These are phyloP conservation scores for Rhinoderma darwinii DNA, from an alignment of 2,113 vertebrate genomes.

Conservation along the genomic window DNA sequence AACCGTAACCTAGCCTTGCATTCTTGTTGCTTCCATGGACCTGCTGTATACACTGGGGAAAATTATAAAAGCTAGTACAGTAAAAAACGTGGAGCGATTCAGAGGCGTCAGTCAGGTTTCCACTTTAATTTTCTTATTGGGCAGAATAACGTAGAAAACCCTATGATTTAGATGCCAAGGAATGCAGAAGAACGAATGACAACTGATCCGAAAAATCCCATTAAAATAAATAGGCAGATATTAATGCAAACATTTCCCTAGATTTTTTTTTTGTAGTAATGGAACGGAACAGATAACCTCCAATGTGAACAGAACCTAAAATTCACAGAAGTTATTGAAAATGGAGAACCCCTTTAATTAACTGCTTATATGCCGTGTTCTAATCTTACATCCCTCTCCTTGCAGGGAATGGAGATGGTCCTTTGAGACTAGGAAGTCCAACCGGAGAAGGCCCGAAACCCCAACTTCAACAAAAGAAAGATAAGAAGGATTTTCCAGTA, in stretches of 20 bases:
- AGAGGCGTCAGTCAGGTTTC: no score
- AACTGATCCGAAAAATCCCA: background rate
- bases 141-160: no score
- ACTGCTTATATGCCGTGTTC: background rate
- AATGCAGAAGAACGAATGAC: no score
- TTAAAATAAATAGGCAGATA: background rate
- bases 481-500: conserved; percentile 92
- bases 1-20: no score
- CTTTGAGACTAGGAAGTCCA: conserved; percentile 80
- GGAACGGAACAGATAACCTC: background rate
- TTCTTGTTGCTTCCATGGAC: background rate
- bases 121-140: no score
- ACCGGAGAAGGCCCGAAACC: conserved; percentile 75
- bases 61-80: no score
- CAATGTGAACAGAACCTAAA: background rate
- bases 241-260: no score
- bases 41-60: no score
- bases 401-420: conserved; percentile 80
- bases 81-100: no score
- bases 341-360: background rate
- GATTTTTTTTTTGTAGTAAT: no score
- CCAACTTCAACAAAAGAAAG: conserved; percentile 83
- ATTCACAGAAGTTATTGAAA: background rate
- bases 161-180: no score
- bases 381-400: background rate